Base-by-base conservation (phyloP, 2,113 vertebrate genomes). In the Pteronura brasiliensis region DNA sequence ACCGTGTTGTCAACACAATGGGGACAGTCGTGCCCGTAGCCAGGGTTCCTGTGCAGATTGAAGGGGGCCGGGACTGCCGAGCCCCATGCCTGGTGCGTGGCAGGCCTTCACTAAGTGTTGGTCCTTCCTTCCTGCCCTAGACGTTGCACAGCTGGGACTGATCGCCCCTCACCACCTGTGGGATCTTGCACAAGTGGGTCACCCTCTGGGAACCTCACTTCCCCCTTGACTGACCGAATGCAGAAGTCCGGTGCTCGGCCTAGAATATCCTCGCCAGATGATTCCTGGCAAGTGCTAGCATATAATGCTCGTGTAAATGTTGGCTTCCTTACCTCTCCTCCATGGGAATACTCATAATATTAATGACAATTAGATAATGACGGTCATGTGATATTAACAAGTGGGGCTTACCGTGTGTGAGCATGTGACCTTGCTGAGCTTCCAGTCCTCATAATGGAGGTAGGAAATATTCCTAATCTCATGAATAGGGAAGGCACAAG, bases 1-100 rank as follows among this genome's bases (percentile, higher is more conserved):
- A 36, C 7, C 1, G 9, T 14, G 2, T 49, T 7, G 0, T 34
- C 4, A 2, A 18, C 18, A 23, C 36, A 14, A 0, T 3, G 34
- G 49, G n/a, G 55, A 49, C 47, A 49, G 7, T 13, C n/a, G 1
- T 18, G 7, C 1, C 69, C n/a, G 13, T 14, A 31, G 8, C 14
- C 2, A 15, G 67, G 11, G 59, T 57, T 42, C 2, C 42, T n/a
- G 1, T 27, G 69, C 21, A 20, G 44, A n/a, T 29, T 14, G 18
- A 34, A 83, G 47, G 34, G 79, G n/a, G 34, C 23, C 13, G 2
- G 21, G 4, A 18, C 57, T 5, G 1, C 44, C 2, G 6, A 79
- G 44, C 31, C 77, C 49, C 47, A 1, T 12, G 71, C 49, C 3
- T 55, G 31, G 65, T 20, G 31, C 21, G 2, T 6, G 15, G 18